phyloP scores from a whole-genome alignment of 1,140 invertebrate genomes.

The Lepidotrigona ventralis region DNA sequence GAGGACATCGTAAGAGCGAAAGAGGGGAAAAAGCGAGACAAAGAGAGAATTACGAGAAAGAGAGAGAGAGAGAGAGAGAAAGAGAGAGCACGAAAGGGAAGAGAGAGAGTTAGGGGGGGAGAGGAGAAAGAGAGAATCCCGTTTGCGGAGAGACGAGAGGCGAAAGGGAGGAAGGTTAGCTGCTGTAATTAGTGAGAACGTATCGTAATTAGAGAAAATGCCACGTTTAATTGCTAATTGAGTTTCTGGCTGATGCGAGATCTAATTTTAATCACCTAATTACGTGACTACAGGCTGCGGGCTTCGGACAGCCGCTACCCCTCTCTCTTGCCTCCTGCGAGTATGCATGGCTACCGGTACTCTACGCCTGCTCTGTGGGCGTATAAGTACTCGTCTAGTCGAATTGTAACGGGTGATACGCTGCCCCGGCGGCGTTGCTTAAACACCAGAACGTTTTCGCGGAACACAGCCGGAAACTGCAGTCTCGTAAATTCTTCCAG shows the following conservation, averaged over 20 bases:
- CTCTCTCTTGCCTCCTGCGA: conserved; percentile 55
- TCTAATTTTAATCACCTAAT: conserved; percentile 85
- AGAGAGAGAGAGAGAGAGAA: not conserved
- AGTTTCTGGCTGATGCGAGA: conserved; percentile 83
- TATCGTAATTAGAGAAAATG: conserved; percentile 84
- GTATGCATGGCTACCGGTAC: conserved; percentile 61
- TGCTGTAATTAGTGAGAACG: conserved; percentile 82
- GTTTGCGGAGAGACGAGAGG: conserved; percentile 48
- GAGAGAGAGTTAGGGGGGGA: conserved; percentile 49
- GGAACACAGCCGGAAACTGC: conserved; percentile 46
- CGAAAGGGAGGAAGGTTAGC: conserved; percentile 67
- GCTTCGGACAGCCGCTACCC: conserved; percentile 73
- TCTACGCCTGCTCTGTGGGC: conserved; percentile 53
- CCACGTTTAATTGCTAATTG: conserved; percentile 85
- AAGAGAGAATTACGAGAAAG: not conserved
- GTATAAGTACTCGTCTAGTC: conserved; percentile 66
- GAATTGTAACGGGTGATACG: conserved; percentile 69
- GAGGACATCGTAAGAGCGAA: conserved; percentile 54
- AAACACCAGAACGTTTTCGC: conserved; percentile 60
- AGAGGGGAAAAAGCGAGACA: conserved; percentile 20
- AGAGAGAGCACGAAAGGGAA: not conserved
- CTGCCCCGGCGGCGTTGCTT: conserved; percentile 47
- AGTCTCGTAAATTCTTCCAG: conserved; percentile 5
- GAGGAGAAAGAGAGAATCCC: conserved; percentile 36
- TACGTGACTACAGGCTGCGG: conserved; percentile 81